These are phyloP conservation scores for Trinectes maculatus DNA, from an alignment of 2,113 vertebrate species.

Conservation along the genomic window DNA sequence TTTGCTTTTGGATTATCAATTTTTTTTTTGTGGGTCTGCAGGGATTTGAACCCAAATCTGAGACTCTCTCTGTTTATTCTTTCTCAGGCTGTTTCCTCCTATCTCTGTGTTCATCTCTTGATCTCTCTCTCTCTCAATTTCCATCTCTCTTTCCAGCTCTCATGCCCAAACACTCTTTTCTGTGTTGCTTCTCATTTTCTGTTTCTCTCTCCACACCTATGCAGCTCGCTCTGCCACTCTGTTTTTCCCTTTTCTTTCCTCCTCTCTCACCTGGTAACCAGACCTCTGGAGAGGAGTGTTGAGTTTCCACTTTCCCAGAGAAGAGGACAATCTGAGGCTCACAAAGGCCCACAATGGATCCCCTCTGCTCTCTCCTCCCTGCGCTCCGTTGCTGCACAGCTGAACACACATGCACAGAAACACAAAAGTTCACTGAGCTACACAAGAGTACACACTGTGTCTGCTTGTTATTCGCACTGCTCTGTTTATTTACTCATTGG, in stretches of 20 bases:
- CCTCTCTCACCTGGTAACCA: constrained; percentile 83
- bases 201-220: constrained; percentile 74
- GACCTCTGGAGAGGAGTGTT: constrained; percentile 82
- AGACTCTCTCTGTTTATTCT: constrained; percentile 59
- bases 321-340: constrained; percentile 81
- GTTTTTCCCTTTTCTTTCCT: constrained; percentile 72
- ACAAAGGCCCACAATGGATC: constrained; percentile 79
- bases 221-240: constrained; percentile 42
- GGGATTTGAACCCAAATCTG: constrained; percentile 45
- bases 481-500: constrained; percentile 5
- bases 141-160: constrained; percentile 44
- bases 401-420: constrained; percentile 57
- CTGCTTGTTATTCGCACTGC: constrained; percentile 17
- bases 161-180: constrained; percentile 60
- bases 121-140: constrained; percentile 47
- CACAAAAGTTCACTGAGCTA: constrained; percentile 16
- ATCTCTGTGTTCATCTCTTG: constrained; percentile 37
- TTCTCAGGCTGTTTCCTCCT: constrained; percentile 28
- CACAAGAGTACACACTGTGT: constrained; percentile 16
- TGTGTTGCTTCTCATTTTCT: constrained; percentile 30
- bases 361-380: constrained; percentile 73
- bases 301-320: constrained; percentile 86
- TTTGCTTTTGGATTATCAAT: constrained; percentile 32
- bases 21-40: neutral
- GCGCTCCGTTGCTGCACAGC: constrained; percentile 54